A percentile compares a stretch with the other conserved stretches of the same genome.
Conservation (phyloP, 2,113 vertebrate species). For the Dicentrarchus labrax region DNA sequence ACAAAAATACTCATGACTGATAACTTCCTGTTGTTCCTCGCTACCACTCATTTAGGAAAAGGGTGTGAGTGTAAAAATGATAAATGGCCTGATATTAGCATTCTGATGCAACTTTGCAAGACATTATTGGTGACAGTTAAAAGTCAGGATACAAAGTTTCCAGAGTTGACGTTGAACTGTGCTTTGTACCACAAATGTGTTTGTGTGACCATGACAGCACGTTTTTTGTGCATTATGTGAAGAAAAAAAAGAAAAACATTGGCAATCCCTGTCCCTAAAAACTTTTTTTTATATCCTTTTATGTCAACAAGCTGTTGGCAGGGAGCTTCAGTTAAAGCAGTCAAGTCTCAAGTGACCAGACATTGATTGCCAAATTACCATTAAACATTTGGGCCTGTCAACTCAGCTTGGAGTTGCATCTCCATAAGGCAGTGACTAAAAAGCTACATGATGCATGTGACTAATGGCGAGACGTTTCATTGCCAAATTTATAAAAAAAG, state of each 20-base stretch:
- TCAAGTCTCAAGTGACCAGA: not conserved
- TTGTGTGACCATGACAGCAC: not conserved
- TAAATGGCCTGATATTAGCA: not conserved
- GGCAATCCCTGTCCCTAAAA: not conserved
- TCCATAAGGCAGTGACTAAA: slow-evolving; percentile 33
- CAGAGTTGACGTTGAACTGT: not conserved
- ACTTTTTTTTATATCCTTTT: not conserved
- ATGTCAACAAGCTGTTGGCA: slow-evolving; percentile 11
- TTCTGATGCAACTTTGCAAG: not conserved
- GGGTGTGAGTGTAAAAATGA: not conserved
- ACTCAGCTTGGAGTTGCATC: slow-evolving; percentile 6
- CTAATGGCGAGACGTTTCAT: slow-evolving; percentile 45
- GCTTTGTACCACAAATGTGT: not conserved
- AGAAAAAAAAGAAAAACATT: no score
- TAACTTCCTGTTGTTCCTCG: not conserved
- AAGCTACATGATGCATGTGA: slow-evolving; percentile 24
- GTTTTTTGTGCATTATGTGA: not conserved
- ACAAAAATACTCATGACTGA: not conserved
- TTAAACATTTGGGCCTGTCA: slow-evolving; percentile 26
- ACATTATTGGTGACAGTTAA: not conserved
- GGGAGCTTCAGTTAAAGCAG: slow-evolving; percentile 8
- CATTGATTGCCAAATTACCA: slow-evolving; percentile 13
- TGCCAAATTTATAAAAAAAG: slow-evolving; percentile 24
- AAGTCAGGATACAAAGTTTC: no score
- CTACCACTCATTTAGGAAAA: not conserved